These are phyloP conservation scores for Eupristina koningsbergeri DNA, from an alignment of 1,140 invertebrate genomes.

Conservation along the genomic window DNA sequence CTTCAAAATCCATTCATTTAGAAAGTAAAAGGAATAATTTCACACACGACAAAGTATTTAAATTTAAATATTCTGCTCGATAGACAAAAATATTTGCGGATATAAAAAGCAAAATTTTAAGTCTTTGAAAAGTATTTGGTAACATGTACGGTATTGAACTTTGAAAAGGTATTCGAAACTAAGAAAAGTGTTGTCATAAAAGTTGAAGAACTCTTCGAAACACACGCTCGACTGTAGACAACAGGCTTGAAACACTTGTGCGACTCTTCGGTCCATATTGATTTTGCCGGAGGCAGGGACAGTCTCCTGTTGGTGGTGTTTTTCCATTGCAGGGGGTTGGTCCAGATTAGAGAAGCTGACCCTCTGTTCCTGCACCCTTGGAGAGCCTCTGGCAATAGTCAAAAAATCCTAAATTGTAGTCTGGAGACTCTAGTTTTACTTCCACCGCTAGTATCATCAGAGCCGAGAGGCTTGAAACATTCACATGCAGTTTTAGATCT, in stretches of 20 bases:
- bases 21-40: no score
- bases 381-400: neutral
- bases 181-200: neutral
- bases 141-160: neutral
- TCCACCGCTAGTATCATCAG: neutral
- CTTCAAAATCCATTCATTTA: no score
- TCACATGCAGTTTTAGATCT: no score
- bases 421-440: neutral
- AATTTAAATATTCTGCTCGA: no score
- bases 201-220: neutral
- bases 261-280: constrained; percentile 34
- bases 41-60: no score
- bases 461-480: neutral
- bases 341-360: constrained; percentile 24
- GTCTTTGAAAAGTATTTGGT: neutral
- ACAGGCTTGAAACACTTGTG: constrained; percentile 11
- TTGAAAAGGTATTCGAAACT: neutral
- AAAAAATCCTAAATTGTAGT: constrained; percentile 34
- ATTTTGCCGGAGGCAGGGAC: constrained; percentile 22
- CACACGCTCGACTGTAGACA: neutral
- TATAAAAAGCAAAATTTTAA: neutral
- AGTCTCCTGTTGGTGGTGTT: neutral
- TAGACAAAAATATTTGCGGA: no score
- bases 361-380: neutral
- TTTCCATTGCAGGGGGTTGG: constrained; percentile 10